Evolutionary conservation across 2,797 vertebrate species (phyloP), one percentile per base, ranked within the genome.

Genomic region (Lutjanus argentimaculatus): DNA sequence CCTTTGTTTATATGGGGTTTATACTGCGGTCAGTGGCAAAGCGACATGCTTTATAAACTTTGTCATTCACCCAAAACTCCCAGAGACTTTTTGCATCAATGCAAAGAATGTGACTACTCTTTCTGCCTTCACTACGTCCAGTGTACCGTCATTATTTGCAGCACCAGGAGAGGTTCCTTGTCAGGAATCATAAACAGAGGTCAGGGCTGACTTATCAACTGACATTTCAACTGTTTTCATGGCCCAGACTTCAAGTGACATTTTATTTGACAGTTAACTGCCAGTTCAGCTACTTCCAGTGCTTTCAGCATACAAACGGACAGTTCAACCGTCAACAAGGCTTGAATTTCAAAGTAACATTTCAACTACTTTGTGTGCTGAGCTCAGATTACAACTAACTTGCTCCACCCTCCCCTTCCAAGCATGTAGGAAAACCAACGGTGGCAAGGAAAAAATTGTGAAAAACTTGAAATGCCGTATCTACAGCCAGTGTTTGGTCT

Each of bases 201-300:
- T 30, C 25, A 30, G 25, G 25, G 25, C 25, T 30, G 25, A 30
- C 25, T 30, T 30, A 30, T 30, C 25, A 70, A 12, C 56, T 56
- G 56, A 55, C 61, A 59, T 40, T 36, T 81, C 19, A 40, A 48
- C 65, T 45, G 19, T 51, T 55, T 62, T 25, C 25, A 30, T 30
- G 25, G 25, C 25, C 4, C 25, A 30, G 25, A 58, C 55, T n/a
- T n/a, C 1, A 52, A 45, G 46, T 67, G 8, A 46, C 42, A 63
- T 36, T 30, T 46, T 12, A 49, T 15, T 30, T 21, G 40, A 65
- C 25, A 15, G 21, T 25, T 19, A 25, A 57, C 52, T 11, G 67
- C 30, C 53, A 19, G 22, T 43, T 42, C 58, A 52, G 7, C 30
- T 13, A 9, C 42, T 56, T 52, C 64, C 8, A 48, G 17, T 52